phyloP scores from a whole-genome alignment of 2,888 invertebrate species.

The Volucella bombylans region DNA sequence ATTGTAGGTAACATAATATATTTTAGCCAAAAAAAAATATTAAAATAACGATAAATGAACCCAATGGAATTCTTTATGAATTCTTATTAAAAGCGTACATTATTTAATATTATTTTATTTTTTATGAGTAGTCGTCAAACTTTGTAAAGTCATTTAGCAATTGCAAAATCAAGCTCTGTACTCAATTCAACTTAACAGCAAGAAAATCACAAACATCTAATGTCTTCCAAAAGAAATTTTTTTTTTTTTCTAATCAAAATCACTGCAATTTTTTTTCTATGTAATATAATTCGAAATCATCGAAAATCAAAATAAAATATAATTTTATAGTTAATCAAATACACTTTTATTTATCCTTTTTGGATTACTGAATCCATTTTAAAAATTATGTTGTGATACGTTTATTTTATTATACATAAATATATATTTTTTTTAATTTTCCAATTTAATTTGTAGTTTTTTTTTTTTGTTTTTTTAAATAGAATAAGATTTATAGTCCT shows the following conservation, averaged over 20 bases:
- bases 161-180: background rate
- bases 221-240: conserved; percentile 65
- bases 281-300: conserved; percentile 1
- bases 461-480: conserved; percentile 42
- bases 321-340: conserved; percentile 14
- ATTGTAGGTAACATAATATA: too few relatives aligned
- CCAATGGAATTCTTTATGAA: too few relatives aligned
- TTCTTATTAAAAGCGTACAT: too few relatives aligned
- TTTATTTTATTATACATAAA: conserved; percentile 39
- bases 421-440: conserved; percentile 16
- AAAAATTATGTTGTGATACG: conserved; percentile 65
- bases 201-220: conserved; percentile 64
- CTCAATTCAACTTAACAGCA: conserved; percentile 26
- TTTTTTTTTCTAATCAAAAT: conserved; percentile 37
- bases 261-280: conserved; percentile 38
- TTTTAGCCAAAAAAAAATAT: too few relatives aligned
- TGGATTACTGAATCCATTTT: conserved; percentile 7
- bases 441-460: conserved; percentile 36
- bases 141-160: conserved; percentile 64
- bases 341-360: conserved; percentile 14
- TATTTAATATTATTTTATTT: too few relatives aligned
- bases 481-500: conserved; percentile 39
- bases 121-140: background rate
- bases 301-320: conserved; percentile 22
- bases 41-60: too few relatives aligned